Conservation (phyloP, 2,113 vertebrate species). For the Xenopus borealis region DNA sequence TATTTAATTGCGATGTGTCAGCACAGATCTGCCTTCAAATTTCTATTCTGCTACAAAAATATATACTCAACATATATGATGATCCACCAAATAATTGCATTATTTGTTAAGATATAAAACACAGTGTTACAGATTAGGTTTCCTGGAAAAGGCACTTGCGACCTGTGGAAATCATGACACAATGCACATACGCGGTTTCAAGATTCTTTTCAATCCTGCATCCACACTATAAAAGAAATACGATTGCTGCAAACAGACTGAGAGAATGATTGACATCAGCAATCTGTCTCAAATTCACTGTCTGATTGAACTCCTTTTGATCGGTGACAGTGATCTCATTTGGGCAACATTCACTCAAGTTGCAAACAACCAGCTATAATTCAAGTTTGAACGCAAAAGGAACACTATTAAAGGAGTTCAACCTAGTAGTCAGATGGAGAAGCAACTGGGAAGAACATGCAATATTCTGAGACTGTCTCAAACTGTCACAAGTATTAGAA, state of each 20-base stretch:
- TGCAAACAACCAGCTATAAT: conserved; percentile 34
- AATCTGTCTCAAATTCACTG: conserved; percentile 9
- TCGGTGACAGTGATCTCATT: conserved; percentile 16
- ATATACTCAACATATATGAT: no score
- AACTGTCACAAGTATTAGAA: no score
- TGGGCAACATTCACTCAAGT: conserved; percentile 13
- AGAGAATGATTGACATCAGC: conserved; percentile 22
- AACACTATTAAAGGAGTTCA: conserved; percentile 24
- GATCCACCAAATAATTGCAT: no score
- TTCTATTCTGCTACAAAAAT: no score
- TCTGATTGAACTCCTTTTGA: conserved; percentile 28
- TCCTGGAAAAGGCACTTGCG: no score
- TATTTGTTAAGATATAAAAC: no score
- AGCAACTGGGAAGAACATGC: conserved; percentile 10
- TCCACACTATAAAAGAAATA: conserved; percentile 5
- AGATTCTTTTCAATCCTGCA: neutral
- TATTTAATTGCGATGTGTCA: no score
- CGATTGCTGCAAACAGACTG: conserved; percentile 1
- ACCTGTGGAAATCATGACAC: no score
- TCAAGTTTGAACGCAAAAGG: conserved; percentile 30
- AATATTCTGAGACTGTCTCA: conserved; percentile 6
- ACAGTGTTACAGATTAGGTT: no score
- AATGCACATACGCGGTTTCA: neutral
- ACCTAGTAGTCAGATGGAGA: conserved; percentile 12
- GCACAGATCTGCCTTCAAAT: no score